Base-by-base conservation (phyloP, 1,140 invertebrate species). In the Pogonognathellus flavescens region DNA sequence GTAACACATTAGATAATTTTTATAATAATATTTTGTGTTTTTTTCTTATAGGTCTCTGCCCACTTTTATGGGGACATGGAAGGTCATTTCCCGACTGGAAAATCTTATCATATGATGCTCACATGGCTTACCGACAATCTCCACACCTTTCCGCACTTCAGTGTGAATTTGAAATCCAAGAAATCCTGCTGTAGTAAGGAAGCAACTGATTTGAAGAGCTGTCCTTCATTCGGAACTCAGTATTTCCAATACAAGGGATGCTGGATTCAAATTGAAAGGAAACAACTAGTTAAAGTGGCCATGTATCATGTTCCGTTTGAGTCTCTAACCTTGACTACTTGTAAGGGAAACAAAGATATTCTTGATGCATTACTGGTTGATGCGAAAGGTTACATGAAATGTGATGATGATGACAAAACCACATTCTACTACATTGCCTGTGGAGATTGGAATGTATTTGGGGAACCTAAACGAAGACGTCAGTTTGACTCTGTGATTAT, bases 381-480 rank as follows among this genome's bases (percentile, higher is more conserved):
- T 41, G 70, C 57, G 6, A 84, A 86, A 53, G 50, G 25, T 2
- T n/a, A 14, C 5, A n/a, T 55, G 59, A 84, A 66, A 41, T 59
- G 62, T n/a, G 55, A 60, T 7, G 82, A 84, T 57, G 85, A 86
- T 8, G 76, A 86, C 52, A 86, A 83, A 66, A 86, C 82, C 9
- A 52, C 41, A 25, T 59, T 84, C 16, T 80, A 83, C 31, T 55
- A 50, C 20, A 82, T 86, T 31, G 55, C 31, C 13, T 72, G 53
- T 14, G 31, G 70, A 2, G 70, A 84, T 49, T 86, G 86, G 86
- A 20, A 70, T 22, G 13, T 80, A 81, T 80, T 84, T 6, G 86
- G 86, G 6, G 55, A 86, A 16, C 72, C 70, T 0, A 87, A 87
- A n/a, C 70, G 16, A 41, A 20, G 31, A 18, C 41, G 86, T 10